A percentile compares a stretch with the other conserved stretches of the same genome.
phyloP scores from a whole-genome alignment of 2,113 vertebrate genomes.

The Erpornis zantholeuca region DNA sequence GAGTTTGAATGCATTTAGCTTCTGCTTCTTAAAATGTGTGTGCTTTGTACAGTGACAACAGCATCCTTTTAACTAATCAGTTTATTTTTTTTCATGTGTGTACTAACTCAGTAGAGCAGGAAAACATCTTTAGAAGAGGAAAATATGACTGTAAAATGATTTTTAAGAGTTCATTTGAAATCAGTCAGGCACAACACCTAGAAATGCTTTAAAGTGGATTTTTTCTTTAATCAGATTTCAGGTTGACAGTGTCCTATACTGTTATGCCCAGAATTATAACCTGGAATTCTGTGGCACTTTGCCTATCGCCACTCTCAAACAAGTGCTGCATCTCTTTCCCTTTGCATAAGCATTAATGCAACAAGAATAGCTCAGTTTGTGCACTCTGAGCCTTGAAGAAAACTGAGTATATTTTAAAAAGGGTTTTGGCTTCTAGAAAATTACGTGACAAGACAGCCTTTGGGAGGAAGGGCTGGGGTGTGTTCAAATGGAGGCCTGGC shows the following conservation, averaged over 20 bases:
- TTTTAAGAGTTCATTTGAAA: conserved; percentile 31
- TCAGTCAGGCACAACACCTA: conserved; percentile 5
- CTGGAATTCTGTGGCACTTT: neutral
- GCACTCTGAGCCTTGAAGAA: neutral
- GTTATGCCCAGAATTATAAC: neutral
- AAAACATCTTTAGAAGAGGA: neutral
- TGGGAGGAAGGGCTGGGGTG: neutral
- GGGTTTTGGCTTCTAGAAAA: neutral
- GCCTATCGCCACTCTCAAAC: neutral
- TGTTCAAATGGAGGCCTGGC: neutral
- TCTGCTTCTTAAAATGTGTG: neutral
- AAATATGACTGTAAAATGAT: conserved; percentile 21
- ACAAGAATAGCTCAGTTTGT: neutral
- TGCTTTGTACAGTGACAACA: neutral
- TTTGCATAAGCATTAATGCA: neutral
- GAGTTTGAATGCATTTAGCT: neutral
- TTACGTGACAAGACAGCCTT: neutral
- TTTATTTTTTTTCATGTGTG: neutral
- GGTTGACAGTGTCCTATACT: neutral
- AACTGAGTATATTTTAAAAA: neutral
- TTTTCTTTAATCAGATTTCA: conserved; percentile 9
- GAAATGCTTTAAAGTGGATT: conserved; percentile 5
- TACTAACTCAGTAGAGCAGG: neutral
- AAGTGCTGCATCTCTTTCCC: neutral
- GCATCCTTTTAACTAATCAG: neutral